Evolutionary conservation across 2,797 vertebrate species (phyloP).

Genomic region (Novumbra hubbsi): DNA sequence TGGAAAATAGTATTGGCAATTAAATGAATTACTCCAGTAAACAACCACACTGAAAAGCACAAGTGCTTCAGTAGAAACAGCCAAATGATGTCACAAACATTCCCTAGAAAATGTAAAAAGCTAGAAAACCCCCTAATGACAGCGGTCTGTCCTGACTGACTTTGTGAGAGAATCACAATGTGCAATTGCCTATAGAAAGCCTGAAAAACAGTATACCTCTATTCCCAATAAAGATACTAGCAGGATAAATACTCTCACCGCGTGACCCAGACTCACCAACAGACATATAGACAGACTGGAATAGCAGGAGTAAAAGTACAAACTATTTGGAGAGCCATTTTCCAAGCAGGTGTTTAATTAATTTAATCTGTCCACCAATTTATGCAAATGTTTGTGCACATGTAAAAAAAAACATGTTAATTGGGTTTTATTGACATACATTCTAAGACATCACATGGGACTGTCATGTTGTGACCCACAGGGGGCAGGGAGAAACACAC

Average conservation of each 20-base stretch:
- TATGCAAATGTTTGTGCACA: not conserved
- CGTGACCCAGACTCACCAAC: not conserved
- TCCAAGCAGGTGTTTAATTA: not conserved
- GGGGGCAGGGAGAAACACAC: not conserved
- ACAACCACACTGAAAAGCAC: constrained; percentile 6
- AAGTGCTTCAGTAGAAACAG: constrained; percentile 8
- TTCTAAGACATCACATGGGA: not conserved
- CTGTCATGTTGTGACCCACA: not conserved
- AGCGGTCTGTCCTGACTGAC: constrained; percentile 4
- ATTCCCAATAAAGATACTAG: constrained; percentile 47
- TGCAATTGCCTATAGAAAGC: constrained; percentile 34
- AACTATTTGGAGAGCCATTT: not conserved
- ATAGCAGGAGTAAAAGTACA: not conserved
- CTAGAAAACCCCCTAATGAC: constrained; percentile 24
- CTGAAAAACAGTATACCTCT: constrained; percentile 27
- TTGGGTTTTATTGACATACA: not conserved
- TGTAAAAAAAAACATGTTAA: not conserved
- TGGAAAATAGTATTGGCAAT: constrained; percentile 27
- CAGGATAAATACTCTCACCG: constrained; percentile 31
- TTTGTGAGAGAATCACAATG: constrained; percentile 39
- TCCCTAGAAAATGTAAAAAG: not conserved
- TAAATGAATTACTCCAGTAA: constrained; percentile 19
- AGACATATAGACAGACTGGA: constrained; percentile 12
- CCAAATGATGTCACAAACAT: not conserved
- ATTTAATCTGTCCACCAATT: not conserved